phyloP scores from a whole-genome alignment of 2,113 vertebrate species.

The Cochlearius cochlearius region DNA sequence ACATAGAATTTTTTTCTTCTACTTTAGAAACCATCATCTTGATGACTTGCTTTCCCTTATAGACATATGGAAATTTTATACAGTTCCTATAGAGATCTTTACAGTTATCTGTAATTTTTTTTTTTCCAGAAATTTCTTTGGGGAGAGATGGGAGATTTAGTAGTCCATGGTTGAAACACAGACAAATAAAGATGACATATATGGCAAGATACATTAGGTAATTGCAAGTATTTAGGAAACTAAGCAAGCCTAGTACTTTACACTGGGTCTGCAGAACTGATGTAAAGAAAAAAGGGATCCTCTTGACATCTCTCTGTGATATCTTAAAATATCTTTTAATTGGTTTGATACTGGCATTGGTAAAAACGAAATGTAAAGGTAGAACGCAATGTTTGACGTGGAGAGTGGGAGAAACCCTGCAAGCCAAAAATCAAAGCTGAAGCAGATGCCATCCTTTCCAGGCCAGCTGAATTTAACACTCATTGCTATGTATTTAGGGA shows the following conservation, averaged over 20 bases:
- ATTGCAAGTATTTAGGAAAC: neutral
- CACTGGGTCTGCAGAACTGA: neutral
- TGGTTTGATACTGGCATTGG: neutral
- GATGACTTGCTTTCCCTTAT: neutral
- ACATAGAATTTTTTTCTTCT: neutral
- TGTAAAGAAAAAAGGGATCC: neutral
- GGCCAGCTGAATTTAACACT: neutral
- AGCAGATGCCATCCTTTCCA: conserved; percentile 26
- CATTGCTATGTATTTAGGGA: neutral
- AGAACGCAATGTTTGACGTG: neutral
- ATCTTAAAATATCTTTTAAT: neutral
- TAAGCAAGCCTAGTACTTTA: neutral
- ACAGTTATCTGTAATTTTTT: neutral
- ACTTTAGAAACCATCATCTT: neutral
- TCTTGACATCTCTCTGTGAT: neutral
- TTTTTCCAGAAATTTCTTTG: neutral
- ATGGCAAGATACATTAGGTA: neutral
- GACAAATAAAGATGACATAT: neutral
- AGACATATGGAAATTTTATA: neutral
- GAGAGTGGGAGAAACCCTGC: neutral
- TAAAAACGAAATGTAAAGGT: neutral
- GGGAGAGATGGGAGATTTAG: neutral
- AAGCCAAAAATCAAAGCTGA: neutral
- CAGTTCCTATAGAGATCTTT: neutral
- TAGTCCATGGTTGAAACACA: neutral